These are phyloP conservation scores for Melanocharis versteri DNA, from an alignment of 2,113 vertebrate genomes.

Conservation along the genomic window DNA sequence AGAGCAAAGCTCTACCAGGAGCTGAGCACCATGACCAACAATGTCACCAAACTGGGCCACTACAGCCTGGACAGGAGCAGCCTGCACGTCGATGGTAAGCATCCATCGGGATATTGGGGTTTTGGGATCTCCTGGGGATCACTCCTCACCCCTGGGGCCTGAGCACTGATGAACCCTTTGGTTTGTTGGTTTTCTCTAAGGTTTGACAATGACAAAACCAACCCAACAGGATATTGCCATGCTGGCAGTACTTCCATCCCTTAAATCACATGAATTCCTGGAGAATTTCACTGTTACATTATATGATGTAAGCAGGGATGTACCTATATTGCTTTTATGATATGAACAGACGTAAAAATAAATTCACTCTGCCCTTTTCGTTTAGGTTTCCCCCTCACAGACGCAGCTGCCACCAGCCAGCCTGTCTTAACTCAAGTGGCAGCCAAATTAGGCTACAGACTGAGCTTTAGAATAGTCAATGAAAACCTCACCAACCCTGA, in stretches of 20 bases:
- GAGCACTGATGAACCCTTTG: neutral
- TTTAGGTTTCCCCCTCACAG: neutral
- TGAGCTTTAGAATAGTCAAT: slow-evolving; percentile 72
- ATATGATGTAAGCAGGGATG: neutral
- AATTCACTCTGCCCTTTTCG: neutral
- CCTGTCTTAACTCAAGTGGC: neutral
- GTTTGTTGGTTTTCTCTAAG: neutral
- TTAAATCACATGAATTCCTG: neutral
- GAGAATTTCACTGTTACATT: neutral
- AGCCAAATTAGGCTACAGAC: slow-evolving; percentile 29
- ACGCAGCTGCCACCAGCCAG: neutral
- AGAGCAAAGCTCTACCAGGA: slow-evolving; percentile 24
- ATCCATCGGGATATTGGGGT: neutral
- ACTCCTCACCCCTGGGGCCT: neutral
- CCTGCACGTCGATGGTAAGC: slow-evolving; percentile 36
- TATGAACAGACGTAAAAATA: neutral
- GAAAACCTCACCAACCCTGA: slow-evolving; percentile 59
- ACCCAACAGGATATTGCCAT: neutral
- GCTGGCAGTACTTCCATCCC: neutral
- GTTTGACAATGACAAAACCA: neutral
- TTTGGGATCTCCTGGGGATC: neutral
- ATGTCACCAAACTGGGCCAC: slow-evolving; percentile 24
- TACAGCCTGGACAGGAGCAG: slow-evolving; percentile 53
- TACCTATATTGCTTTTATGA: neutral
- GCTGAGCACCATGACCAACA: slow-evolving; percentile 33